Percentiles rank a stretch among this genome's conserved stretches.
phyloP scores from a whole-genome alignment of 2,113 vertebrate genomes.

The Daubentonia madagascariensis region DNA sequence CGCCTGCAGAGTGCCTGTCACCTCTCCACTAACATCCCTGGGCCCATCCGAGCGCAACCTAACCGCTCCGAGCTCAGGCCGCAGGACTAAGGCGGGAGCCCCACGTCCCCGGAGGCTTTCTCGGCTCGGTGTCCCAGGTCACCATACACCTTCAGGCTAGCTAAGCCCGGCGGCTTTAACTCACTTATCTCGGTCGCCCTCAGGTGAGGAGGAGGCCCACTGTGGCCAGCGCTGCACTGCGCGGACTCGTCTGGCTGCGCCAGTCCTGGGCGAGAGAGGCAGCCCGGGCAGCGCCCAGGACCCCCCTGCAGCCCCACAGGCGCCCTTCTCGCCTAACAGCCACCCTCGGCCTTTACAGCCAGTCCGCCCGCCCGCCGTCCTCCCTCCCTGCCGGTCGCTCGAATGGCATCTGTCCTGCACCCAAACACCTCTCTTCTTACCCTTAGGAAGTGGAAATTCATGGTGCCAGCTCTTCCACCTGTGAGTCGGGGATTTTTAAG shows the following conservation, averaged over 20 bases:
- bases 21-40: background rate
- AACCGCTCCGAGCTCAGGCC: background rate
- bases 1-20: background rate
- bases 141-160: background rate
- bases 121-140: background rate
- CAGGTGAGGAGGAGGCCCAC: slow-evolving; percentile 1
- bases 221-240: background rate
- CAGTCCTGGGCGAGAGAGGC: fast-evolving
- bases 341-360: background rate
- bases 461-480: slow-evolving; percentile 2
- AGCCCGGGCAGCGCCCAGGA: background rate
- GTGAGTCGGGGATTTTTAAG: background rate
- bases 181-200: background rate
- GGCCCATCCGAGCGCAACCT: background rate
- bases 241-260: background rate
- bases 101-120: slow-evolving; percentile 14
- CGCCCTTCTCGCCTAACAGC: too few species aligned
- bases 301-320: background rate
- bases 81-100: background rate
- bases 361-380: background rate
- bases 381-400: background rate
- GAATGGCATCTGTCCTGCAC: background rate
- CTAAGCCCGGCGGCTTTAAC: background rate
- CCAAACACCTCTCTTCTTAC: slow-evolving; percentile 22
- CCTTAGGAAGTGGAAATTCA: slow-evolving; percentile 71